Evolutionary conservation across 1,140 invertebrate genomes (phyloP).

Genomic region (Hyposmocoma kahamanoa): DNA sequence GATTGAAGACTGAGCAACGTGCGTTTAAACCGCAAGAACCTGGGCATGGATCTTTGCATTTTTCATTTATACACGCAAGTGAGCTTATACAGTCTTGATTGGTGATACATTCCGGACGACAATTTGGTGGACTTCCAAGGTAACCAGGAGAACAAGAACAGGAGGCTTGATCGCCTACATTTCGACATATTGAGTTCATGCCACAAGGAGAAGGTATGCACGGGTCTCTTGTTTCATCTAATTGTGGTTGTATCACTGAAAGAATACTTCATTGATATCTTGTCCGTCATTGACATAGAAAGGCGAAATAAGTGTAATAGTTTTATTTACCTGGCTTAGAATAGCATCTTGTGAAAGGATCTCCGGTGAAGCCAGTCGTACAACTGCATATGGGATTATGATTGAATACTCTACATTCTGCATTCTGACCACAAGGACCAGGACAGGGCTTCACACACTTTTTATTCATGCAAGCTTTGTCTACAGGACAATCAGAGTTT

Average conservation of each 20-base stretch:
- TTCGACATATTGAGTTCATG: conserved; percentile 77
- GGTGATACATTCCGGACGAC: conserved; percentile 79
- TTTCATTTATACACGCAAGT: conserved; percentile 77
- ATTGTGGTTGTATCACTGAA: conserved; percentile 45
- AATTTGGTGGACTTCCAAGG: conserved; percentile 79
- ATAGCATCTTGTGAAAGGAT: conserved; percentile 75
- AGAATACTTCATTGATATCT: not conserved
- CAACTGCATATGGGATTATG: conserved; percentile 79
- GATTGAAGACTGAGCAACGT: conserved; percentile 77
- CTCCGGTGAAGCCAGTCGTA: conserved; percentile 67
- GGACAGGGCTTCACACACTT: conserved; percentile 81
- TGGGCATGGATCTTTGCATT: conserved; percentile 79
- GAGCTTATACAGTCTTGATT: conserved; percentile 78
- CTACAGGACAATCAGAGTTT: conserved; percentile 77
- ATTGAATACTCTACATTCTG: conserved; percentile 77
- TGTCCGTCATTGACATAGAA: not conserved
- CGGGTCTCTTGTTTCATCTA: conserved; percentile 61
- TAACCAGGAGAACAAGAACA: conserved; percentile 77
- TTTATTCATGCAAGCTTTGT: conserved; percentile 78
- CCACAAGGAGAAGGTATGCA: conserved; percentile 80
- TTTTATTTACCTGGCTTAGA: conserved; percentile 75
- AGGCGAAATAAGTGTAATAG: not conserved
- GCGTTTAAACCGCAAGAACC: conserved; percentile 78
- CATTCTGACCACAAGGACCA: conserved; percentile 78
- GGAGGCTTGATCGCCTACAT: conserved; percentile 73